Percentiles rank a stretch among this genome's conserved stretches.
Conservation (phyloP, 1,140 invertebrate species). For the Nautilus pompilius region DNA sequence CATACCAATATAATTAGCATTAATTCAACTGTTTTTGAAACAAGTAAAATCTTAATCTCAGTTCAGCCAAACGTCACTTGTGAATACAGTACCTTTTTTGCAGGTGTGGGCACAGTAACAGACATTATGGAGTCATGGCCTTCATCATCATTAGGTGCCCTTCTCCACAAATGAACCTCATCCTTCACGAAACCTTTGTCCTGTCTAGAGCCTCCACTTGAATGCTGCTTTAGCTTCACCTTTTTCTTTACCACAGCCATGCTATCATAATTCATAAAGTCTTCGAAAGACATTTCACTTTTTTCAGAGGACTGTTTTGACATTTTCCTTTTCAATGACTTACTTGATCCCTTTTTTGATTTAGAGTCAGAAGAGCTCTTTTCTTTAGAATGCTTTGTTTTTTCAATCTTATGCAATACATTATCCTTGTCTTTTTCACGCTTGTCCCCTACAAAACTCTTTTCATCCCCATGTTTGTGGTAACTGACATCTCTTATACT, state of each 20-base stretch:
- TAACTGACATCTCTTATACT: no score
- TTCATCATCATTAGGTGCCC: slow-evolving; percentile 15
- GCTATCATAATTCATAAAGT: slow-evolving; percentile 5
- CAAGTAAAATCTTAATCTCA: no score
- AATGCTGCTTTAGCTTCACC: slow-evolving; percentile 11
- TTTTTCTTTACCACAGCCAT: slow-evolving; percentile 1
- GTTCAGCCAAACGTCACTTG: no score
- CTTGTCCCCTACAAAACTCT: slow-evolving; percentile 6
- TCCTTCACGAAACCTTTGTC: no score
- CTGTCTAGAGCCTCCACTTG: no score
- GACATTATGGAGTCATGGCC: neutral
- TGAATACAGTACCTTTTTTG: slow-evolving; percentile 23
- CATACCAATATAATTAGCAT: no score
- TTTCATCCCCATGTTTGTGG: no score
- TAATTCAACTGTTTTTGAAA: no score
- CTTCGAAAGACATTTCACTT: slow-evolving; percentile 6
- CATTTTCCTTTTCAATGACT: slow-evolving; percentile 18
- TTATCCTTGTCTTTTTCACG: neutral
- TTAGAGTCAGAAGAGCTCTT: slow-evolving; percentile 11
- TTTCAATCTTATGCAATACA: slow-evolving; percentile 1
- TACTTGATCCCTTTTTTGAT: slow-evolving; percentile 23
- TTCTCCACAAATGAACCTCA: no score
- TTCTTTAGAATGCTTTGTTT: slow-evolving; percentile 7
- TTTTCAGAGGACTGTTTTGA: slow-evolving; percentile 2
- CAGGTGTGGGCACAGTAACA: slow-evolving; percentile 1